Base-by-base conservation (phyloP, 1,140 invertebrate genomes). In the Hypothenemus hampei region DNA sequence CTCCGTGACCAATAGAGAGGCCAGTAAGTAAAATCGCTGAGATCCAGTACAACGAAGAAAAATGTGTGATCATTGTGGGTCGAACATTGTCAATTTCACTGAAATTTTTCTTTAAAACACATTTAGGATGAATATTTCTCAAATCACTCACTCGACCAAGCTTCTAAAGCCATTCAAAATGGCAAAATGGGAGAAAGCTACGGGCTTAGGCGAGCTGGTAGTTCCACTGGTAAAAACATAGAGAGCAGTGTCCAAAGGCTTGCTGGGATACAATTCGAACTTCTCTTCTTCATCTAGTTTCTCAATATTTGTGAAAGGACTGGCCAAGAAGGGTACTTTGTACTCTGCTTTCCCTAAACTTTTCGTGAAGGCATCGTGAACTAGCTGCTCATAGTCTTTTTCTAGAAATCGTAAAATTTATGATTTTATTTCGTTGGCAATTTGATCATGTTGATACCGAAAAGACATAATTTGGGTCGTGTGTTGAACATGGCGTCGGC, bases 201-300 rank as follows among this genome's bases (percentile, higher is more conserved):
- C 54, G 5, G 55, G 86, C 73, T 91, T 91, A 0, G 89, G 85
- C 18, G 80, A 68, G 29, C 89, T 86, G 22, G 87, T 89, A 3
- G 88, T 89, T 11, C 87, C 87, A 59, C 85, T 88, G 1, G 85
- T 80, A 52, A 70, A 77, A 0, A 77, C 64, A 60, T 80, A 72
- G 18, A 74, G 47, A 13, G 67, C 67, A 2, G 69, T 71, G 29
- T 66, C 63, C 15, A 45, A 54, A 16, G 31, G 33, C 21, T 45
- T 13, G 13, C 29, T 18, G 0, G 49, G 49, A 11, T 52, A 35
- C 4, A 52, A 13, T 20, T 52, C 6, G 15, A 52, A 52, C 1
- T 43, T 16, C 6, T 15, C 33, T 20, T 52, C 49, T 20, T 52
- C 49, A n/a, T n/a, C n/a, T n/a, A n/a, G n/a, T n/a, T n/a, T n/a